Percentiles rank a stretch among this genome's conserved stretches.
Evolutionary conservation across 2,888 invertebrate species (phyloP).

Genomic region (Tinea semifulvella): DNA sequence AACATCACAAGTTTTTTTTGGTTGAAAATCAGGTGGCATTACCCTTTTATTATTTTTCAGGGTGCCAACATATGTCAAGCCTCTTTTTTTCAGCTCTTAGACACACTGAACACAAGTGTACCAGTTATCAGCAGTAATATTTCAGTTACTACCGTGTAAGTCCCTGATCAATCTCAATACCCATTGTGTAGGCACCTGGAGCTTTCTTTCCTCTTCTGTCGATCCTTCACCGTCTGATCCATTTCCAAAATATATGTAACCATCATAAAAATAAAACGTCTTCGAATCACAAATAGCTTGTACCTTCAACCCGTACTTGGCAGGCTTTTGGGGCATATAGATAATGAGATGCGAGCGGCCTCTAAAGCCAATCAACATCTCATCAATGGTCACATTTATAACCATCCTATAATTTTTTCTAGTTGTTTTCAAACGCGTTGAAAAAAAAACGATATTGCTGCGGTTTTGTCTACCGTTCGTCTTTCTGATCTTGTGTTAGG

Average conservation of each 20-base stretch:
- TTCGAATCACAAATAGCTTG: constrained; percentile 9
- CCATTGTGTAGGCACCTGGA: neutral
- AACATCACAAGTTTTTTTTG: constrained; percentile 15
- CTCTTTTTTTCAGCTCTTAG: constrained; percentile 17
- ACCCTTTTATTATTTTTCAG: constrained; percentile 22
- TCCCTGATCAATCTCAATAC: neutral
- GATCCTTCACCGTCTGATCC: neutral
- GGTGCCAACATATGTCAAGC: constrained; percentile 21
- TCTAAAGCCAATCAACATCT: constrained; percentile 23
- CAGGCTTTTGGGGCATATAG: constrained; percentile 22
- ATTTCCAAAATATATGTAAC: neutral
- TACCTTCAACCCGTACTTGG: constrained; percentile 10
- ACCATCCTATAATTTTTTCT: constrained; percentile 19
- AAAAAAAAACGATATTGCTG: neutral
- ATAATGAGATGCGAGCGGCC: constrained; percentile 22
- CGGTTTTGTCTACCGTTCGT: neutral
- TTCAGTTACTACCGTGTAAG: constrained; percentile 19
- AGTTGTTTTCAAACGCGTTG: neutral
- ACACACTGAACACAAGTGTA: constrained; percentile 21
- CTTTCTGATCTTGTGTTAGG: neutral
- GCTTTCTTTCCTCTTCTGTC: neutral
- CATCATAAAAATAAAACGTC: neutral
- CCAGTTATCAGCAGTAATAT: constrained; percentile 25
- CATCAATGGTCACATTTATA: constrained; percentile 23
- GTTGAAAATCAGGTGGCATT: constrained; percentile 15